Conservation (phyloP, 1,140 invertebrate genomes). For the Tetramorium parvispinum region DNA sequence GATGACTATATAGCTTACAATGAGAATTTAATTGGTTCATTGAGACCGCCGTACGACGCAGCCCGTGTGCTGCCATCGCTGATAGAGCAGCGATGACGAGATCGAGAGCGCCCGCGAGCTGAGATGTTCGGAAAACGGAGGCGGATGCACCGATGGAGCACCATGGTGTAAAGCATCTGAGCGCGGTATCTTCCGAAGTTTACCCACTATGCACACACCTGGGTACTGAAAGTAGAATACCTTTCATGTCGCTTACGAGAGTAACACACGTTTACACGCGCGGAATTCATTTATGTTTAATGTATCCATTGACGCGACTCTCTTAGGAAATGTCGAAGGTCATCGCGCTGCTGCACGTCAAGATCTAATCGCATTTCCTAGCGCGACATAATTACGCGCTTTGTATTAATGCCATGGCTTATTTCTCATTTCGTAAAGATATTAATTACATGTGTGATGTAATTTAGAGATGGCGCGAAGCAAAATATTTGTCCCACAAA, state of each 20-base stretch:
- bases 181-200: background rate
- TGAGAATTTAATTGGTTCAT: constrained; percentile 75
- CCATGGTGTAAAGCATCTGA: background rate
- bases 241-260: background rate
- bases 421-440: background rate
- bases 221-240: background rate
- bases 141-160: background rate
- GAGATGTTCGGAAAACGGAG: constrained; percentile 23
- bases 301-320: background rate
- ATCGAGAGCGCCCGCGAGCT: background rate
- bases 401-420: background rate
- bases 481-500: too few species aligned
- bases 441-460: background rate
- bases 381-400: background rate
- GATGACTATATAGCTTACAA: constrained; percentile 51
- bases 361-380: background rate
- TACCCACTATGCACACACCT: background rate
- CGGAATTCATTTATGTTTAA: background rate
- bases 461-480: background rate
- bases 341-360: background rate
- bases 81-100: constrained; percentile 23
- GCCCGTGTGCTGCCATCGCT: constrained; percentile 33
- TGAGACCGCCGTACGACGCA: constrained; percentile 59
- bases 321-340: background rate
- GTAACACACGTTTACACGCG: background rate